Conservation (phyloP, 2,888 invertebrate species). For the Phortica okadai region DNA sequence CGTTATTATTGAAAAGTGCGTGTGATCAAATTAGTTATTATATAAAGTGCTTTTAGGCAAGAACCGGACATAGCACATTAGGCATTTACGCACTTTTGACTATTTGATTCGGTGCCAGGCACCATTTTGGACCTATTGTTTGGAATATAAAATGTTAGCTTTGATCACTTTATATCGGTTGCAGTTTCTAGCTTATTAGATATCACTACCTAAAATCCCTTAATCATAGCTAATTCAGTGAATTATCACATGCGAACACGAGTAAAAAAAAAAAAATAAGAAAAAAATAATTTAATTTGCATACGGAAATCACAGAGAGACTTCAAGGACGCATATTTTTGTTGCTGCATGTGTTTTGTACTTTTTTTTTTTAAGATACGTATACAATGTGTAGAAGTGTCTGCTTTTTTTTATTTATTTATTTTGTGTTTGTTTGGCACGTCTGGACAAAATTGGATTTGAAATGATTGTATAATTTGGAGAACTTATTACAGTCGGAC, state of each 20-base stretch:
- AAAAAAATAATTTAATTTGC: conserved; percentile 46
- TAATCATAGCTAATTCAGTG: background rate
- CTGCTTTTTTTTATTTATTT: conserved; percentile 27
- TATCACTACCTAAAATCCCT: background rate
- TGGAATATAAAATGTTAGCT: background rate
- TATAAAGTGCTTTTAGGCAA: background rate
- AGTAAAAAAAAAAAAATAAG: background rate
- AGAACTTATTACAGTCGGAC: conserved; percentile 65
- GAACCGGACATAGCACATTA: conserved; percentile 10
- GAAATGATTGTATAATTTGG: conserved; percentile 69
- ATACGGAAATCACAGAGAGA: conserved; percentile 74
- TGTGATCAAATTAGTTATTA: conserved; percentile 2
- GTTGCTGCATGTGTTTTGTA: conserved; percentile 56
- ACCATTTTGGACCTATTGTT: background rate
- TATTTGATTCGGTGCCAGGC: conserved; percentile 3
- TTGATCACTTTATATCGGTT: background rate
- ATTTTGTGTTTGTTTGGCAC: conserved; percentile 43
- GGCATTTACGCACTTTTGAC: conserved; percentile 11
- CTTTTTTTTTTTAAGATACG: background rate
- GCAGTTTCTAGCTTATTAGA: background rate
- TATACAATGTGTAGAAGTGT: background rate
- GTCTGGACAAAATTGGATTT: conserved; percentile 71
- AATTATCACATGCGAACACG: conserved; percentile 16
- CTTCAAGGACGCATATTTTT: conserved; percentile 74
- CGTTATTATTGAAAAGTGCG: conserved; percentile 18